phyloP scores from a whole-genome alignment of 92 coral and sea anemone genomes.

The Scolanthus callimorphus region DNA sequence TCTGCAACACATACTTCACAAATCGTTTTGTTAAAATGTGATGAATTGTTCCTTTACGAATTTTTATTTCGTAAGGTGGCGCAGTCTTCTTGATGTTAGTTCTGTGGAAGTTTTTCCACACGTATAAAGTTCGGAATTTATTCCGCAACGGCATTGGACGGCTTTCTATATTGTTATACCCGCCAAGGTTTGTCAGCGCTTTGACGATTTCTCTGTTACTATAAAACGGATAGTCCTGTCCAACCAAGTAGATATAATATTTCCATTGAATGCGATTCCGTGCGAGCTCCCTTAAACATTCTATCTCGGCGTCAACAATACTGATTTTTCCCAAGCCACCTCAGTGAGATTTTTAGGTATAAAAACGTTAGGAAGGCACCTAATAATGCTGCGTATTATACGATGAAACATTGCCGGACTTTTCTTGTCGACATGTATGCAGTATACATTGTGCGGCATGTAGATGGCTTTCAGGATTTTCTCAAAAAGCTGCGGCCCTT shows the following conservation, averaged over 20 bases:
- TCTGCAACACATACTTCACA: too few species aligned
- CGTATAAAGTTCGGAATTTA: not conserved
- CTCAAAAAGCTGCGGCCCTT: conserved; percentile 50
- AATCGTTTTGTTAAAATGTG: not conserved
- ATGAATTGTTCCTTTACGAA: not conserved
- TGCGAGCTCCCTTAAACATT: conserved; percentile 57
- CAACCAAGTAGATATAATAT: conserved; percentile 50
- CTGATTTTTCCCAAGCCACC: conserved; percentile 43
- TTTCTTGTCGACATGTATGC: conserved; percentile 55
- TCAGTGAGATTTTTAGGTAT: conserved; percentile 26
- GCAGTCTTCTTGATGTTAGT: not conserved
- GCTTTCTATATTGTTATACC: conserved; percentile 38
- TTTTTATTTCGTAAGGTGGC: not conserved
- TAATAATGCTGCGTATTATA: conserved; percentile 31
- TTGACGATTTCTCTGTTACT: conserved; percentile 53
- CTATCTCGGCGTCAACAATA: conserved; percentile 42
- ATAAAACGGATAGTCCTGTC: conserved; percentile 64
- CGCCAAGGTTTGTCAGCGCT: conserved; percentile 26
- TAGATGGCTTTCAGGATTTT: conserved; percentile 47
- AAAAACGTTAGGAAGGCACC: conserved; percentile 58
- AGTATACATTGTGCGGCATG: conserved; percentile 62
- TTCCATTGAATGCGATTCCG: conserved; percentile 40
- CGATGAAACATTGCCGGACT: conserved; percentile 24
- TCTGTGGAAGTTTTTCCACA: too few species aligned
- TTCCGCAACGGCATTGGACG: not conserved